A percentile compares a stretch with the other conserved stretches of the same genome.
Evolutionary conservation across 1,140 invertebrate species (phyloP).

Genomic region (Macrotrachela quadricornifera): DNA sequence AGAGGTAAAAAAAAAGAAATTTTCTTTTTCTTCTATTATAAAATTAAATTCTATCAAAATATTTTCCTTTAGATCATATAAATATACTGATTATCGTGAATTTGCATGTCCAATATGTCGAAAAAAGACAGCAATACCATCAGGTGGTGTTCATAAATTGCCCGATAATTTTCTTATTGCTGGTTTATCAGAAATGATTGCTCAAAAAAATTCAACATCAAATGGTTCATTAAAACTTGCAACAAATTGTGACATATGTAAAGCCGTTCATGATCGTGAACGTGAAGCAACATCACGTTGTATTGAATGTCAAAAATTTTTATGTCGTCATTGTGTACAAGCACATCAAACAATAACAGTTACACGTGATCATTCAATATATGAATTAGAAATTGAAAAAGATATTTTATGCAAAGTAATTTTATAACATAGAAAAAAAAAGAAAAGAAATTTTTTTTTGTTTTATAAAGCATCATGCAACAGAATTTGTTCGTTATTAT

Average conservation of each 20-base stretch:
- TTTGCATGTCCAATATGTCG: slow-evolving; percentile 32
- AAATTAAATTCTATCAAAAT: too few relatives aligned
- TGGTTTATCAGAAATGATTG: slow-evolving; percentile 26
- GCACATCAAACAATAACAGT: slow-evolving; percentile 28
- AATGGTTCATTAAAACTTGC: slow-evolving; percentile 11
- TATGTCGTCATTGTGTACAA: slow-evolving; percentile 28
- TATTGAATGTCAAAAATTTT: slow-evolving; percentile 30
- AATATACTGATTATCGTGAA: slow-evolving; percentile 13
- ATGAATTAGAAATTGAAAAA: slow-evolving; percentile 31
- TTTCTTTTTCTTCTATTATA: too few relatives aligned
- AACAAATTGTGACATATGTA: slow-evolving; percentile 28
- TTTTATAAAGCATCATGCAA: slow-evolving; percentile 14
- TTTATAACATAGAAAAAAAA: too few relatives aligned
- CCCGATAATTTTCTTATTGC: slow-evolving; percentile 32
- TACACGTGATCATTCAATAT: slow-evolving; percentile 28
- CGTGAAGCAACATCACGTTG: slow-evolving; percentile 30
- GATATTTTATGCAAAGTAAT: slow-evolving; percentile 30
- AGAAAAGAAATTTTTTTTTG: too few relatives aligned
- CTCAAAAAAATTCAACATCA: slow-evolving; percentile 12
- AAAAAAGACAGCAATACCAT: slow-evolving; percentile 28
- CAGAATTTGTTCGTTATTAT: slow-evolving; percentile 31
- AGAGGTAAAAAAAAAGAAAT: too few relatives aligned
- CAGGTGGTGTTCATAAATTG: slow-evolving; percentile 31
- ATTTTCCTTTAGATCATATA: slow-evolving; percentile 5
- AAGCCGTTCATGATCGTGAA: slow-evolving; percentile 25